Evolutionary conservation across 2,113 vertebrate genomes (phyloP).

Genomic region (Mirounga angustirostris): DNA sequence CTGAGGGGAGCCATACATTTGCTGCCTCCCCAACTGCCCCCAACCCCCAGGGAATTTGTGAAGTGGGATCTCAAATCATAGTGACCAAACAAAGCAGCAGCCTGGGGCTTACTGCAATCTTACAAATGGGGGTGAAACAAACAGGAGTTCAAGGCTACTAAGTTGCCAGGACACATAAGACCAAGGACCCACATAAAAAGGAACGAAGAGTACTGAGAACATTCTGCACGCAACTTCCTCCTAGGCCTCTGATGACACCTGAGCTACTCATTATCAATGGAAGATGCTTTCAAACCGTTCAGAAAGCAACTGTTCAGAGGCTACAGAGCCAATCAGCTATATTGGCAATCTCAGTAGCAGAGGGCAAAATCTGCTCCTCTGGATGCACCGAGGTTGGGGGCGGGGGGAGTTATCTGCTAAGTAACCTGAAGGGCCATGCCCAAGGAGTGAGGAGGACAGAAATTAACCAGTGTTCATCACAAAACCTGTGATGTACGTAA

Average conservation of each 20-base stretch:
- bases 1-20: background rate
- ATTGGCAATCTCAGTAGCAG: rapidly evolving
- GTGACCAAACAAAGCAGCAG: background rate
- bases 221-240: background rate
- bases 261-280: background rate
- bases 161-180: background rate
- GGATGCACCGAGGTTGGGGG: background rate
- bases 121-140: background rate
- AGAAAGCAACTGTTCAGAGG: background rate
- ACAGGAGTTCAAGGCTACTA: background rate
- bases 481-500: background rate
- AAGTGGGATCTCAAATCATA: background rate
- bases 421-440: background rate
- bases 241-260: background rate
- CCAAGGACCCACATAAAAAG: background rate
- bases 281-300: background rate
- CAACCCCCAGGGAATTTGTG: background rate
- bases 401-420: background rate
- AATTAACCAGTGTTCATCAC: background rate
- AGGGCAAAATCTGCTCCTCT: background rate
- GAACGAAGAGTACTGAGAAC: background rate
- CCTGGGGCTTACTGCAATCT: background rate
- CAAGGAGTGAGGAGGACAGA: background rate
- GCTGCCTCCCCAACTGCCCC: background rate
- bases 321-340: background rate